A percentile compares a stretch with the other conserved stretches of the same genome.
Evolutionary conservation across 2,888 invertebrate species (phyloP).

Genomic region (Sylvicola fuscatus): DNA sequence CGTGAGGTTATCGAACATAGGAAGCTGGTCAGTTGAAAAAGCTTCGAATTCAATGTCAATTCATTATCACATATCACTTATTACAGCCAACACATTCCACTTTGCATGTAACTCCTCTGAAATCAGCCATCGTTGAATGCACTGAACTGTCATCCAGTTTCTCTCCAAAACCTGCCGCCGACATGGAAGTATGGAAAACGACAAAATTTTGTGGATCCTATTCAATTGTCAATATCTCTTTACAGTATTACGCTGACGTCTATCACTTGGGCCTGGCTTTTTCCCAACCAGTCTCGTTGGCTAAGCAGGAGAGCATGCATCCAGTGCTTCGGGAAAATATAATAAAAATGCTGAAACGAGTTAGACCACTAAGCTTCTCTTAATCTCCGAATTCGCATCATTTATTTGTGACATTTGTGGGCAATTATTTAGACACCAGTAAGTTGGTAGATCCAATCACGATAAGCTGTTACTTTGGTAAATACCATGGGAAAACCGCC

Average conservation of each 20-base stretch:
- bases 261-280: constrained; percentile 45
- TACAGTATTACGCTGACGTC: constrained; percentile 52
- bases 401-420: too few relatives aligned
- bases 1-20: constrained; percentile 22
- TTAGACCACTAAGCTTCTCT: constrained; percentile 24
- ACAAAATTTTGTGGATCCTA: background rate
- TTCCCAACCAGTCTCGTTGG: constrained; percentile 17
- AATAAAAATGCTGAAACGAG: constrained; percentile 18
- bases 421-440: too few relatives aligned
- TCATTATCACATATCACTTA: background rate
- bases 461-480: too few relatives aligned
- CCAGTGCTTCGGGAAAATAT: constrained; percentile 22
- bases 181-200: constrained; percentile 14
- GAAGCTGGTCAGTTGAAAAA: constrained; percentile 15
- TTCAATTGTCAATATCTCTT: constrained; percentile 10
- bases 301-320: constrained; percentile 19
- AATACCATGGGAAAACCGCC: too few relatives aligned
- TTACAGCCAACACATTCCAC: constrained; percentile 22
- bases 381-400: constrained; percentile 9
- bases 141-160: constrained; percentile 58
- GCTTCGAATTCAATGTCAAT: background rate
- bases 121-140: constrained; percentile 43
- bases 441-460: too few relatives aligned
- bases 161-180: constrained; percentile 22
- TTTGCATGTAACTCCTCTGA: constrained; percentile 42